Conservation (phyloP, 2,113 vertebrate species). For the Rattus rattus region DNA sequence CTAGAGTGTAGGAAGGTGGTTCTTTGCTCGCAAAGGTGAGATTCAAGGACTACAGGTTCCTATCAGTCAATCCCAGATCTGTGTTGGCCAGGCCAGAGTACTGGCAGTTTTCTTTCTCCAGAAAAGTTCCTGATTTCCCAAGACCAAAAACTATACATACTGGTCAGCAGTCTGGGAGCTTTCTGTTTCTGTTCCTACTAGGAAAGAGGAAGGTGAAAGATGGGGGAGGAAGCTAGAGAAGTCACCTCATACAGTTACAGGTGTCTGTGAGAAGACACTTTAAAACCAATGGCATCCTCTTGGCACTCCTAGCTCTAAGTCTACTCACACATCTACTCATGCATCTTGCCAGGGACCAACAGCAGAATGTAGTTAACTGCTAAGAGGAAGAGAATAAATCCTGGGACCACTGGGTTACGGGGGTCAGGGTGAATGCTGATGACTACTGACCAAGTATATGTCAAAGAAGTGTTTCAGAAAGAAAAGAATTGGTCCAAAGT, state of each 20-base stretch:
- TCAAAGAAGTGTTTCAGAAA: neutral
- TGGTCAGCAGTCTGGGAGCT: neutral
- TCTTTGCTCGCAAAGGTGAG: neutral
- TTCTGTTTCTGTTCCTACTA: conserved; percentile 52
- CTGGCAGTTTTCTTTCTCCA: conserved; percentile 8
- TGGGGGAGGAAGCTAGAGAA: neutral
- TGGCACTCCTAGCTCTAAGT: neutral
- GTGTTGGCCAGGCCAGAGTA: rapidly evolving
- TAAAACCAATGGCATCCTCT: neutral
- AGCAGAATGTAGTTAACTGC: neutral
- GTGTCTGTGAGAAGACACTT: neutral
- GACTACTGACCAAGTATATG: neutral
- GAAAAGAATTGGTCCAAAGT: neutral
- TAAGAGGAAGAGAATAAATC: neutral
- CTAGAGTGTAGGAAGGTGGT: neutral
- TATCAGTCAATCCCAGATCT: neutral
- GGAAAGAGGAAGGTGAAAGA: neutral
- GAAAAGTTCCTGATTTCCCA: conserved; percentile 57
- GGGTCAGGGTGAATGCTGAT: neutral
- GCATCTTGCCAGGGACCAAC: neutral
- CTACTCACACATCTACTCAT: neutral
- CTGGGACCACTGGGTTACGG: neutral
- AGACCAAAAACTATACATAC: neutral
- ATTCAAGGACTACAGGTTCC: neutral
- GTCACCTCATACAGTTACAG: neutral